These are phyloP conservation scores for Protobothrops mucrosquamatus DNA, from an alignment of 2,113 vertebrate species.

Conservation along the genomic window DNA sequence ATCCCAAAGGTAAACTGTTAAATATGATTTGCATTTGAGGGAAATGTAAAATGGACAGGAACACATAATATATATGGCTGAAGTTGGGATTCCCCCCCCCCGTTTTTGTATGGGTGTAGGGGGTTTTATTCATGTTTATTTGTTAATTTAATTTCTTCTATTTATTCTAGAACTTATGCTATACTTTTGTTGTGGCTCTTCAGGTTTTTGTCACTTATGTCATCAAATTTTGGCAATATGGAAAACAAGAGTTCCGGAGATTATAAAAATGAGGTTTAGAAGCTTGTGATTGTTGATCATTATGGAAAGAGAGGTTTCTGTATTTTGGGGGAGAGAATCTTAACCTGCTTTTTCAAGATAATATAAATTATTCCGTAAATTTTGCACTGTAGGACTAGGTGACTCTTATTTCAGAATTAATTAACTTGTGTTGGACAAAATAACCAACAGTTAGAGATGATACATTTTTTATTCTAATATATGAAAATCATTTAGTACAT, in stretches of 20 bases:
- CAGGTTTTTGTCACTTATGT: background rate
- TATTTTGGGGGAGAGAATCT: background rate
- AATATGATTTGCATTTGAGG: background rate
- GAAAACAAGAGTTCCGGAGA: background rate
- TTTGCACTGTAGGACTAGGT: background rate
- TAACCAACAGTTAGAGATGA: background rate
- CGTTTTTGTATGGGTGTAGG: background rate
- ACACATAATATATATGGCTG: background rate
- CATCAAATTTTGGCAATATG: background rate
- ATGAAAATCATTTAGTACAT: background rate
- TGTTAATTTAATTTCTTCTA: background rate
- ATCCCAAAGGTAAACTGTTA: background rate
- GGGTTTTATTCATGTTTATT: background rate
- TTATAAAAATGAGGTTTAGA: background rate
- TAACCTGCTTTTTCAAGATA: background rate
- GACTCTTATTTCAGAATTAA: background rate
- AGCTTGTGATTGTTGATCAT: background rate
- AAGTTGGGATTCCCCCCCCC: background rate
- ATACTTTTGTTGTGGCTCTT: background rate
- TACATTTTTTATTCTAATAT: background rate
- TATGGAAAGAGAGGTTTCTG: background rate
- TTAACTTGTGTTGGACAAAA: background rate
- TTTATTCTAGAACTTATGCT: background rate
- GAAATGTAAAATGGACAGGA: background rate
- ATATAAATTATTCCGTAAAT: background rate